Conservation (phyloP, 2,888 invertebrate genomes). For the Carpatolechia fugitivella region DNA sequence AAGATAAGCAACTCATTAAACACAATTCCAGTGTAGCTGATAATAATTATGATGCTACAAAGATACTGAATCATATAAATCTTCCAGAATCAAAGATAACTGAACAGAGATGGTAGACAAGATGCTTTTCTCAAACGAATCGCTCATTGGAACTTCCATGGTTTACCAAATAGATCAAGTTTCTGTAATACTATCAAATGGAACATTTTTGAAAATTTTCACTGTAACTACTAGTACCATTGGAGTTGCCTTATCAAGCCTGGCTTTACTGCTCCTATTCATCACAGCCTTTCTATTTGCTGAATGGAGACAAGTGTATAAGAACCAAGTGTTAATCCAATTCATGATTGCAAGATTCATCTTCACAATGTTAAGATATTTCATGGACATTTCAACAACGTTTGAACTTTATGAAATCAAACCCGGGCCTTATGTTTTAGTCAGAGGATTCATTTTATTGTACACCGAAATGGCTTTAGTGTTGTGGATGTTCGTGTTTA, state of each 20-base stretch:
- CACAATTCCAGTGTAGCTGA: no score
- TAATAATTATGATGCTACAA: no score
- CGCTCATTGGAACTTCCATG: not conserved
- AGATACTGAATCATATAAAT: no score
- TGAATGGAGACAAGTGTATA: slow-evolving; percentile 61
- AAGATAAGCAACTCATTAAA: no score
- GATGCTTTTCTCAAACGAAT: no score
- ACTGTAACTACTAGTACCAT: slow-evolving; percentile 44
- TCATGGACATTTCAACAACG: slow-evolving; percentile 35
- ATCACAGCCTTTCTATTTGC: slow-evolving; percentile 51
- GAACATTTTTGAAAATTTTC: slow-evolving; percentile 28
- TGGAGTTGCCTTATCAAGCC: slow-evolving; percentile 46
- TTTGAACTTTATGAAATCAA: slow-evolving; percentile 7
- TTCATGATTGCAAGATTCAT: slow-evolving; percentile 58
- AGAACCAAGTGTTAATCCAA: slow-evolving; percentile 63
- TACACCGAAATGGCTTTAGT: slow-evolving; percentile 50
- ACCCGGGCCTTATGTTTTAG: slow-evolving; percentile 24
- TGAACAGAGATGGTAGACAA: no score
- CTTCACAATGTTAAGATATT: slow-evolving; percentile 47
- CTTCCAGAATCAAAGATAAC: not conserved
- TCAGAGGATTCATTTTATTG: slow-evolving; percentile 13
- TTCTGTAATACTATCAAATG: slow-evolving; percentile 25
- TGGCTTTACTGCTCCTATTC: slow-evolving; percentile 47
- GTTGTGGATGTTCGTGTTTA: slow-evolving; percentile 64
- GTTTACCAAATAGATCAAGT: slow-evolving; percentile 26